Conservation (phyloP, 2,797 vertebrate genomes). For the Stomatorhinus walkeri region DNA sequence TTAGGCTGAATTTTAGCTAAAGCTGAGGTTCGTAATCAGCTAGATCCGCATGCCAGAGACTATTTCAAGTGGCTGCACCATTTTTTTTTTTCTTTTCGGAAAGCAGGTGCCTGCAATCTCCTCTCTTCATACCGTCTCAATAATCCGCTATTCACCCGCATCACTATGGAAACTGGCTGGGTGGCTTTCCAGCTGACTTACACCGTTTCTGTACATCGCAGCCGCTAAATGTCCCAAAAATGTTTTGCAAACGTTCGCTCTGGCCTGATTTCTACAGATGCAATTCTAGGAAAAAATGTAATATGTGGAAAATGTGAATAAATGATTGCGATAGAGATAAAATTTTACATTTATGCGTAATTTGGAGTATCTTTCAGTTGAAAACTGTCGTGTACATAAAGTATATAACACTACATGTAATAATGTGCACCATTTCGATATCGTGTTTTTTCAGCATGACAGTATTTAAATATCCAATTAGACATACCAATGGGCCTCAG, state of each 20-base stretch:
- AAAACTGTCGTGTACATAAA: not conserved
- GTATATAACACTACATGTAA: not conserved
- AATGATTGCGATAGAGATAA: not conserved
- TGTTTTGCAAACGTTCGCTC: not conserved
- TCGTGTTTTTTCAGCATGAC: constrained; percentile 4
- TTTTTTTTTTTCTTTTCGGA: constrained; percentile 29
- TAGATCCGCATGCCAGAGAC: not conserved
- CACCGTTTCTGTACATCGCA: constrained; percentile 44
- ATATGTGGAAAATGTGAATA: not conserved
- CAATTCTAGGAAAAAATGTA: not conserved
- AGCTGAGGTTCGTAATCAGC: not conserved
- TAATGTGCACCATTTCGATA: not conserved
- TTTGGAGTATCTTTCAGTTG: not conserved
- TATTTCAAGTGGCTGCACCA: not conserved
- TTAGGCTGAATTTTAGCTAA: not conserved
- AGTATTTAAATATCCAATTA: not conserved
- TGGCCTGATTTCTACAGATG: not conserved
- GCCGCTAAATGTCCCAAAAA: not conserved
- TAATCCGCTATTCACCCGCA: constrained; percentile 61
- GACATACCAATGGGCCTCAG: not conserved
- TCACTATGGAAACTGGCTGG: constrained; percentile 62
- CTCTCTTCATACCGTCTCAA: constrained; percentile 46
- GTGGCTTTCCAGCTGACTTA: constrained; percentile 61
- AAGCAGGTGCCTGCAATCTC: constrained; percentile 67
- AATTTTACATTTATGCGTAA: not conserved